These are phyloP conservation scores for Carettochelys insculpta DNA, from an alignment of 2,113 vertebrate species.

Conservation along the genomic window DNA sequence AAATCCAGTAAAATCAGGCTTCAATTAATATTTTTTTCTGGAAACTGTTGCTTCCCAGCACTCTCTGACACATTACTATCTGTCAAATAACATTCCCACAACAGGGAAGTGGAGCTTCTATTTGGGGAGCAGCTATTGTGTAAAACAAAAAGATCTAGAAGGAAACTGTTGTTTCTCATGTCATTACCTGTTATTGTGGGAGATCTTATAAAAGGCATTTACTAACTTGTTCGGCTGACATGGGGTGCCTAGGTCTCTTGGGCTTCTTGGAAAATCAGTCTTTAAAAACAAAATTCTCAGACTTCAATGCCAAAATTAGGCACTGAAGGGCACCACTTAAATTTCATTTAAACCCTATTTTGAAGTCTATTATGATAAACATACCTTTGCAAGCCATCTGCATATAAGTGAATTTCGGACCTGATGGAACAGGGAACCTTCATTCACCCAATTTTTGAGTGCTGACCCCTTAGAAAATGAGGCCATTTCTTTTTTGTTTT, in stretches of 20 bases:
- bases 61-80: slow-evolving; percentile 59
- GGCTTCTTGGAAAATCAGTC: neutral
- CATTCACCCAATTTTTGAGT: neutral
- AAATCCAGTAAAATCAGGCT: slow-evolving; percentile 63
- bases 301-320: neutral
- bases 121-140: slow-evolving; percentile 25
- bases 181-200: neutral
- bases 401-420: neutral
- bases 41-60: slow-evolving; percentile 63
- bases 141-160: neutral
- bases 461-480: neutral
- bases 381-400: neutral
- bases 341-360: fast-evolving
- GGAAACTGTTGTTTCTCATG: neutral
- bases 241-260: neutral
- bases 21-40: slow-evolving; percentile 71
- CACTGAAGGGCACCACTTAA: neutral
- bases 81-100: slow-evolving; percentile 62
- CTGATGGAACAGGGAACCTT: neutral
- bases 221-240: fast-evolving
- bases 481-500: neutral
- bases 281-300: neutral
- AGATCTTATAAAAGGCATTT: neutral
- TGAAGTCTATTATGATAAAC: neutral
- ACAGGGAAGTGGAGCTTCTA: neutral